Percentiles rank a stretch among this genome's conserved stretches.
Evolutionary conservation across 2,888 invertebrate species (phyloP).

Genomic region (Dryadula phaetusa): DNA sequence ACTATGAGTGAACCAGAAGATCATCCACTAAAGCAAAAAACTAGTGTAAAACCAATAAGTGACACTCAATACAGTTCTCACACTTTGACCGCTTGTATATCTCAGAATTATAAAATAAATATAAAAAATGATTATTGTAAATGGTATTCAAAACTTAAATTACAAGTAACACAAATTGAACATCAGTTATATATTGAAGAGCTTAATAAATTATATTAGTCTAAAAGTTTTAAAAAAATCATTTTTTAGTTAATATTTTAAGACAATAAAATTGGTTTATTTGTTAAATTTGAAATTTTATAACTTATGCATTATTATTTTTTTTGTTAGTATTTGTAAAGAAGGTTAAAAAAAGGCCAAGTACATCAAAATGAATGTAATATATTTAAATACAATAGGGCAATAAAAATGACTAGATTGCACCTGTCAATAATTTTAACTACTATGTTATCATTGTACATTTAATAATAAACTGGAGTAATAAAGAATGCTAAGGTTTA

Average conservation of each 20-base stretch:
- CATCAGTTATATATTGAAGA: constrained; percentile 64
- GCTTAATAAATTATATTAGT: constrained; percentile 53
- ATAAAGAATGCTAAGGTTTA: neutral
- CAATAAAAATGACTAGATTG: constrained; percentile 27
- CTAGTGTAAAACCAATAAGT: neutral
- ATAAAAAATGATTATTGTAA: constrained; percentile 27
- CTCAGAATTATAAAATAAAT: constrained; percentile 2
- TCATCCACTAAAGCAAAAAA: constrained; percentile 4
- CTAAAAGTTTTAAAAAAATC: neutral
- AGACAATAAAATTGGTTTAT: neutral
- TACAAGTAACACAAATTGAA: constrained; percentile 61
- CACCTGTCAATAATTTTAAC: constrained; percentile 2
- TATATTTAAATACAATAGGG: constrained; percentile 8
- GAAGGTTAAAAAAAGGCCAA: constrained; percentile 14
- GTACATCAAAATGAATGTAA: constrained; percentile 18
- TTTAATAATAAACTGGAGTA: neutral
- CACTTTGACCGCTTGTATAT: neutral
- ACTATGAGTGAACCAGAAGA: neutral
- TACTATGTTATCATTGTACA: constrained; percentile 4
- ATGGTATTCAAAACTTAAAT: constrained; percentile 69
- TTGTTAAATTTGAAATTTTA: neutral
- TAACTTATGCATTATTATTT: neutral
- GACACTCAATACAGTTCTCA: neutral
- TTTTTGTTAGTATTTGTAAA: neutral
- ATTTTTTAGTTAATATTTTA: neutral